Conservation (phyloP, 2,113 vertebrate genomes). For the Melanocharis versteri region DNA sequence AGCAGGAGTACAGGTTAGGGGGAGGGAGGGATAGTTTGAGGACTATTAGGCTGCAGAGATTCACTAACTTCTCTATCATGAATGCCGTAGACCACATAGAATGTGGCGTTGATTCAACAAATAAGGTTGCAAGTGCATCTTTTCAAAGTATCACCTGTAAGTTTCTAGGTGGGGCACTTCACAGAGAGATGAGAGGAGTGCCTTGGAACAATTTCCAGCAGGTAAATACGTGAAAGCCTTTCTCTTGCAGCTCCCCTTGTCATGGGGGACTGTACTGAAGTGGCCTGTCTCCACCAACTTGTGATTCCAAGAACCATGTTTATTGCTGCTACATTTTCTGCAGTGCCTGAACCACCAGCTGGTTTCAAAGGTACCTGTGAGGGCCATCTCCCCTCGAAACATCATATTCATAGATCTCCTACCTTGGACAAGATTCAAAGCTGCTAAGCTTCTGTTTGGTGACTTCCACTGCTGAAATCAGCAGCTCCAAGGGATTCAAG, state of each 20-base stretch:
- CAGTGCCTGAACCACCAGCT: not conserved
- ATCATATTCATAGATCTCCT: not conserved
- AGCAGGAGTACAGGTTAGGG: not conserved
- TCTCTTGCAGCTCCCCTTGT: not conserved
- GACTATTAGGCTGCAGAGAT: not conserved
- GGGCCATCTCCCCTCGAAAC: not conserved
- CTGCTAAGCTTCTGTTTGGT: not conserved
- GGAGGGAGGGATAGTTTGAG: not conserved
- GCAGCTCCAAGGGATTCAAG: not conserved
- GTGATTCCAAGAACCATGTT: not conserved
- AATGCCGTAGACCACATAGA: not conserved
- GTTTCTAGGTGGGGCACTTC: not conserved
- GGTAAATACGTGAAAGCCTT: not conserved
- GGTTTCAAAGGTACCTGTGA: not conserved
- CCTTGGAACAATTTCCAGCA: not conserved
- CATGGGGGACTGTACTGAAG: not conserved
- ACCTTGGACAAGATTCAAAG: not conserved
- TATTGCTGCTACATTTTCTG: not conserved
- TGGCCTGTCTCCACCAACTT: not conserved
- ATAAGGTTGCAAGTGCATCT: not conserved
- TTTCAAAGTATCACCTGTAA: not conserved
- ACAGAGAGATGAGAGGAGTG: not conserved
- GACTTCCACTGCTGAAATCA: not conserved
- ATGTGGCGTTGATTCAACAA: not conserved
- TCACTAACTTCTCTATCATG: not conserved